Percentiles rank a stretch among this genome's conserved stretches.
These are phyloP conservation scores for Apteryx owenii DNA, from an alignment of 2,113 vertebrate species.

Conservation along the genomic window DNA sequence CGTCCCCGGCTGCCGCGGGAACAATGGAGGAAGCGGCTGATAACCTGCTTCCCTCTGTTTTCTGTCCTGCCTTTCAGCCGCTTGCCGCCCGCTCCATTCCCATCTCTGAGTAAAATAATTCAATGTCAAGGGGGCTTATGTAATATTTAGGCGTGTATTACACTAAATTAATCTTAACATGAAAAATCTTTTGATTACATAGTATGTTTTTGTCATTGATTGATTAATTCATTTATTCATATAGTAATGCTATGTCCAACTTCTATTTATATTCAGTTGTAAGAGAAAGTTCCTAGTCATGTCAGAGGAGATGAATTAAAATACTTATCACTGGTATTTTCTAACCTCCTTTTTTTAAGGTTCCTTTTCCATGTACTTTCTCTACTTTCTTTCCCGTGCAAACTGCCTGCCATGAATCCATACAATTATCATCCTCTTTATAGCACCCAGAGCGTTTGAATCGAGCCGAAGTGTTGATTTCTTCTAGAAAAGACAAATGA, in stretches of 20 bases:
- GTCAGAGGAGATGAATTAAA: slow-evolving; percentile 62
- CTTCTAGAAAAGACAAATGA: rapidly evolving
- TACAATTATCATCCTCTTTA: rapidly evolving
- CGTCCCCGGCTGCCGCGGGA: background rate
- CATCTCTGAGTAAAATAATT: slow-evolving; percentile 64
- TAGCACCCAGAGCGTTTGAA: rapidly evolving
- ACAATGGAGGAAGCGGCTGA: background rate
- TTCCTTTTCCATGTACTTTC: background rate
- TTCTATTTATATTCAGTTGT: slow-evolving; percentile 77
- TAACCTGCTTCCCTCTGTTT: background rate
- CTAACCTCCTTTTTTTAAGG: background rate
- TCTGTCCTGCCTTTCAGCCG: background rate
- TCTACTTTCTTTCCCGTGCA: background rate
- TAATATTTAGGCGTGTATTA: slow-evolving; percentile 82
- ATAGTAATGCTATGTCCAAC: slow-evolving; percentile 70
- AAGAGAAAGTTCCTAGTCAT: slow-evolving; percentile 69
- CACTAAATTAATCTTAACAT: slow-evolving; percentile 83
- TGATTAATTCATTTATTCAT: slow-evolving; percentile 83
- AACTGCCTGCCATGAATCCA: background rate
- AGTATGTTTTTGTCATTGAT: slow-evolving; percentile 79
- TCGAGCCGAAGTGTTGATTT: rapidly evolving
- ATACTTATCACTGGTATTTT: slow-evolving; percentile 42
- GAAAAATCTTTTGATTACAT: slow-evolving; percentile 83
- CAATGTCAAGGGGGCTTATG: slow-evolving; percentile 80
- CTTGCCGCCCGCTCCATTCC: background rate